phyloP scores from a whole-genome alignment of 2,113 vertebrate species.

The Nothobranchius kuhntae region DNA sequence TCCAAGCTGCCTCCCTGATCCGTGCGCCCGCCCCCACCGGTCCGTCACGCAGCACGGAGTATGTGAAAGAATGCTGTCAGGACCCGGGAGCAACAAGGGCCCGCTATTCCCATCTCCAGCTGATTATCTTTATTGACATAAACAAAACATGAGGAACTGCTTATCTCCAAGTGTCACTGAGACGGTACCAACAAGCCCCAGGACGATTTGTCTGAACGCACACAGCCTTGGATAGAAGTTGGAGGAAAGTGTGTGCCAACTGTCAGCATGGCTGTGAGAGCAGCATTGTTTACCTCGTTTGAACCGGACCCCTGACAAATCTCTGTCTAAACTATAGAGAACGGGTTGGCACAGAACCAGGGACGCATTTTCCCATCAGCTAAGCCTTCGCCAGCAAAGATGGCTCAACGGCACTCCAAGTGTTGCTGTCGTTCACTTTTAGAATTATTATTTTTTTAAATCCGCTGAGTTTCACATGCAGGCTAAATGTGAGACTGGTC shows the following conservation, averaged over 20 bases:
- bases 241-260: conserved; percentile 28
- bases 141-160: conserved; percentile 34
- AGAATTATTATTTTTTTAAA: too few species aligned
- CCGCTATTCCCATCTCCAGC: conserved; percentile 1
- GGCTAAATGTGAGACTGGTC: too few species aligned
- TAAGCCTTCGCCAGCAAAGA: background rate
- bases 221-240: conserved; percentile 41
- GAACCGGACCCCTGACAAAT: conserved; percentile 52
- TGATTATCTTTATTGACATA: background rate
- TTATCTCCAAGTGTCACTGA: conserved; percentile 16
- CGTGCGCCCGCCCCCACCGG: conserved; percentile 42
- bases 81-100: conserved; percentile 51
- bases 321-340: conserved; percentile 47
- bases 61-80: conserved; percentile 76
- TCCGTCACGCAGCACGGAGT: conserved; percentile 38
- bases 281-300: conserved; percentile 38
- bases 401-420: conserved; percentile 5
- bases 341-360: conserved; percentile 41
- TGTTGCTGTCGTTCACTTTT: too few species aligned
- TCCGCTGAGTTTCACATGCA: too few species aligned
- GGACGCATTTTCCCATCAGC: conserved; percentile 48
- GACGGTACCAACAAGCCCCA: conserved; percentile 6
- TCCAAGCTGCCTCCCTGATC: conserved; percentile 42
- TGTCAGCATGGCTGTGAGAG: conserved; percentile 32
- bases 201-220: conserved; percentile 38